phyloP scores from a whole-genome alignment of 2,797 vertebrate species.

The Lepus oiostolus region DNA sequence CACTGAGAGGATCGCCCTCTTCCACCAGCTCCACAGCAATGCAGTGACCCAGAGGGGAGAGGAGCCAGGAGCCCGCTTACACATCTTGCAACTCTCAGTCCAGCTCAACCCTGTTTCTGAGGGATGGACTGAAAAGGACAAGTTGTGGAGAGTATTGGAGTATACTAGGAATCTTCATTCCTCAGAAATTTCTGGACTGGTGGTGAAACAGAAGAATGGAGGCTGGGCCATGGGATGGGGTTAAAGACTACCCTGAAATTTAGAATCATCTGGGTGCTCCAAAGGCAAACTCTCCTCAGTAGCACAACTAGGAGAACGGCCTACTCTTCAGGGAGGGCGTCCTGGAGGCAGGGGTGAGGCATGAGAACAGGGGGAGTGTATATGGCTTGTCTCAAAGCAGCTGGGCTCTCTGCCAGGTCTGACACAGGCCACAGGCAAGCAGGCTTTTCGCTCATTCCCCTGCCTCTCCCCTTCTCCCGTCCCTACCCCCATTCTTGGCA shows the following conservation, averaged over 20 bases:
- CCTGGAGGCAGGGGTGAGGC: neutral
- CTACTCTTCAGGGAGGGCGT: neutral
- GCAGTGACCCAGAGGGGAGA: neutral
- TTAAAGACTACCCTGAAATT: neutral
- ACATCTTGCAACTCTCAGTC: slow-evolving; percentile 40
- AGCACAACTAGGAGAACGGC: slow-evolving; percentile 33
- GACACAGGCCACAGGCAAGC: slow-evolving; percentile 22
- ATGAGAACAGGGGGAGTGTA: neutral
- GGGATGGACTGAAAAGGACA: neutral
- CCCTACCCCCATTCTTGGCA: neutral
- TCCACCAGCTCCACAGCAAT: neutral
- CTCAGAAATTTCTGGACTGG: slow-evolving; percentile 48
- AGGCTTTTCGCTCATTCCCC: neutral
- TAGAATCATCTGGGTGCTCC: neutral
- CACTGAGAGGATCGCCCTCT: neutral
- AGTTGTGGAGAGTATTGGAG: neutral
- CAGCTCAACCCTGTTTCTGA: neutral
- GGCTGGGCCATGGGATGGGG: neutral
- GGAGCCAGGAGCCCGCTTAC: neutral
- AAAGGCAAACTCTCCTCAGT: slow-evolving; percentile 18
- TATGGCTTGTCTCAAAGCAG: slow-evolving; percentile 19
- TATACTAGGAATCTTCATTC: slow-evolving; percentile 38
- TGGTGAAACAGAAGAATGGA: neutral
- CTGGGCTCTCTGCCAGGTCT: slow-evolving; percentile 30
- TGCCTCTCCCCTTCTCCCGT: neutral